phyloP scores from a whole-genome alignment of 2,888 invertebrate genomes.

The Macaria liturata region DNA sequence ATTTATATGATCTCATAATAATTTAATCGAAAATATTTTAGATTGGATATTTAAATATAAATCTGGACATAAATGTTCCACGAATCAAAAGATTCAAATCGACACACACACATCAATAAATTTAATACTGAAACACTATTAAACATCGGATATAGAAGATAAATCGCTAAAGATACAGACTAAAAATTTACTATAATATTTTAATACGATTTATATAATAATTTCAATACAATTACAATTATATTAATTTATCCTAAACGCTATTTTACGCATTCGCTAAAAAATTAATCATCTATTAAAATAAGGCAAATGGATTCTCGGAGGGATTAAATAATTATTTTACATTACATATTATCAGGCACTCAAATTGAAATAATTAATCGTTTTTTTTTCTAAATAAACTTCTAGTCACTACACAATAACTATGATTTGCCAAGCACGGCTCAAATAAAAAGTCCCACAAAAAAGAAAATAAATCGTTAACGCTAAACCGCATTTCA shows the following conservation, averaged over 20 bases:
- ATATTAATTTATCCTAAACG: conserved; percentile 51
- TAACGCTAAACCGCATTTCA: too few relatives aligned
- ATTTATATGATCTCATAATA: neutral
- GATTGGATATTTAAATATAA: too few relatives aligned
- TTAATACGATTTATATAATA: neutral
- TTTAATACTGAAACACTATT: conserved; percentile 48
- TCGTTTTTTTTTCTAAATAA: conserved; percentile 37
- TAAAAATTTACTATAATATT: conserved; percentile 45
- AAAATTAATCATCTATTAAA: conserved; percentile 65
- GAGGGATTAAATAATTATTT: conserved; percentile 76
- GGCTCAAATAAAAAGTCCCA: neutral
- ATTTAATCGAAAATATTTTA: too few relatives aligned
- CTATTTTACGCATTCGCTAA: conserved; percentile 53
- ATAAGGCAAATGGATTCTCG: conserved; percentile 78
- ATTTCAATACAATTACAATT: neutral
- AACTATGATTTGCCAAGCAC: conserved; percentile 20
- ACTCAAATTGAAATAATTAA: conserved; percentile 73
- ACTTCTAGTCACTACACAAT: conserved; percentile 3
- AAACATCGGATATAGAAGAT: conserved; percentile 59
- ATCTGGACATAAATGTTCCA: conserved; percentile 11
- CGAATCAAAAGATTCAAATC: conserved; percentile 38
- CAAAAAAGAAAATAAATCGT: too few relatives aligned
- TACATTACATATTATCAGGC: conserved; percentile 62
- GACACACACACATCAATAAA: conserved; percentile 35
- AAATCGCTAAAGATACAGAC: conserved; percentile 49